Evolutionary conservation across 2,113 vertebrate genomes (phyloP), one percentile per base, ranked within the genome.

Genomic region (Tachysurus vachellii): DNA sequence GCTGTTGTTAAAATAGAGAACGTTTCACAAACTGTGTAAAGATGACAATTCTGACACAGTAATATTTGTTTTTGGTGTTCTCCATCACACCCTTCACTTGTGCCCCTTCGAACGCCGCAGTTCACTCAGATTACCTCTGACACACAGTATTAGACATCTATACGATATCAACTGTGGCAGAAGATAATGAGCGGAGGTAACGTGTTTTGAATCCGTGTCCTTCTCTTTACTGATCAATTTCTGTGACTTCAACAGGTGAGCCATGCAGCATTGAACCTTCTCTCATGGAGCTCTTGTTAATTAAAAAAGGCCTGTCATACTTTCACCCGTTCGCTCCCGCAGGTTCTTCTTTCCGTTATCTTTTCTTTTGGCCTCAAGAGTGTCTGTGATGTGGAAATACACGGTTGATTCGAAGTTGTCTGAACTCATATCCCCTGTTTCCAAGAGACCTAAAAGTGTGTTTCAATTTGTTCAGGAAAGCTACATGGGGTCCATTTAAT

Each of bases 381-480:
- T 73, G 9, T 62, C 88, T 91, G 86, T 91, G 88, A 91, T 91
- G 89, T 91, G 82, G 68, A 93, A 92, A 92, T 91, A 86, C 77
- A 31, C 36, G 84, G 93, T 89, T 89, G 89, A 92, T 93, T 92
- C 88, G 61, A 85, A 50, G 76, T 87, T 88, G 85, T 89, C 88
- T 82, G 83, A 91, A 86, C 88, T 88, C 79, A 88, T 88, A 28
- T n/a, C 86, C 57, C 87, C 82, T 85, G 83, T 83, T 88, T 88
- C 88, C 84, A 50, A 31, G 73, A 87, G 80, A 90, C 88, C 91
- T 91, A 42, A 92, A 92, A 93, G 91, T 85, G 64, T 83, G 71
- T 76, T 75, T 85, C 91, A 80, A 90, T 94, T 93, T 92, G 89
- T 90, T 90, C 81, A 83, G 85, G 83, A 88, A 90, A 89, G 85